A percentile compares a stretch with the other conserved stretches of the same genome.
These are phyloP conservation scores for Micromussa lordhowensis DNA, from an alignment of 92 coral and sea anemone genomes.

Conservation along the genomic window DNA sequence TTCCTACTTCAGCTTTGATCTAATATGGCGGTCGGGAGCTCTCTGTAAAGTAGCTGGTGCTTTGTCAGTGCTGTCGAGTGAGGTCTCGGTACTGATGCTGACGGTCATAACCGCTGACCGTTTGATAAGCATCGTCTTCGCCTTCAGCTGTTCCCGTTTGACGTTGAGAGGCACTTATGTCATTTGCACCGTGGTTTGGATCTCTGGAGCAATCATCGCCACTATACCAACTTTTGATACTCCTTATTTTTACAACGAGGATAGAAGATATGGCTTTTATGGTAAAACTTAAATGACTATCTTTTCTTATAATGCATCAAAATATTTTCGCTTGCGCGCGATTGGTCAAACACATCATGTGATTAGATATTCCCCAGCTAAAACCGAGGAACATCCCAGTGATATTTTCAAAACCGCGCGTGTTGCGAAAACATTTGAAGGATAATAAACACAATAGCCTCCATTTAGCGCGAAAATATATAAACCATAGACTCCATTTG, in stretches of 20 bases:
- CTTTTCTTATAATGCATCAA: no score
- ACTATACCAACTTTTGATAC: conserved; percentile 42
- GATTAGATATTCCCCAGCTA: no score
- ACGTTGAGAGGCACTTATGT: conserved; percentile 41
- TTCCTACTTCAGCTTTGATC: conserved; percentile 56
- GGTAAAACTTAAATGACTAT: conserved; percentile 15
- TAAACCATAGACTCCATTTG: no score
- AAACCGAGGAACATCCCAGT: no score
- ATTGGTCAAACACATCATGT: no score
- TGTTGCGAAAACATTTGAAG: no score
- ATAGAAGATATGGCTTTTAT: conserved; percentile 56
- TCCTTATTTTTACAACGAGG: conserved; percentile 56
- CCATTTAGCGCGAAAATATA: no score
- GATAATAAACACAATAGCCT: no score
- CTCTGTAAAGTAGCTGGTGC: conserved; percentile 72
- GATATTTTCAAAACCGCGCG: no score
- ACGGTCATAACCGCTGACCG: conserved; percentile 71
- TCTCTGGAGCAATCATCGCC: conserved; percentile 44
- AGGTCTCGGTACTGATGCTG: conserved; percentile 71
- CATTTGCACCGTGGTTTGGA: conserved; percentile 48
- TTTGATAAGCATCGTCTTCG: conserved; percentile 62
- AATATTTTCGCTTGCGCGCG: no score
- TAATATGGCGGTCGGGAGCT: conserved; percentile 62
- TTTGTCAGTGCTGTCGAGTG: conserved; percentile 71
- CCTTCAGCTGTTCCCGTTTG: conserved; percentile 52